Evolutionary conservation across 2,888 invertebrate species (phyloP), one percentile per base, ranked within the genome.

Genomic region (Nomada ferruginata): DNA sequence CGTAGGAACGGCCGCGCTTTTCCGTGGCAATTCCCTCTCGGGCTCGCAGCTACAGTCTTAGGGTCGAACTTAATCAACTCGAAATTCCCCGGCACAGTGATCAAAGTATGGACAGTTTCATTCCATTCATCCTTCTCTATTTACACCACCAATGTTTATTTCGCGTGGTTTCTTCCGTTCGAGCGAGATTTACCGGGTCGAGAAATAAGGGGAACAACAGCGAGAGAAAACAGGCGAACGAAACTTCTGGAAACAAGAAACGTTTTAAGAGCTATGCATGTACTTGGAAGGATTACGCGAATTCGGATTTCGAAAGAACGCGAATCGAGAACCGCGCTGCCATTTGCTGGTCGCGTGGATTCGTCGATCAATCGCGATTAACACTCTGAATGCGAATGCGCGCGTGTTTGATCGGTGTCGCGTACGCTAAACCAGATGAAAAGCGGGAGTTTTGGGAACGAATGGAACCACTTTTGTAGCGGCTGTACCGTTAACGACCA

Each of bases 11-110:
- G 20, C 23, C n/a, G 0, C 52, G 36, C 18, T 53, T 68, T 68
- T 44, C 42, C 7, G 0, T 20, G 36, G 13, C 66, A 20, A 26
- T 69, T 80, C 68, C 29, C n/a, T 9, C 47, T 23, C 23, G 15
- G 59, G 60, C 55, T 29, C 23, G 29, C n/a, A 60, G 60, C 55
- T 29, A 52, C 42, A 29, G 80, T 53, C 60, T 71, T 52, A 11
- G 69, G 70, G 73, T 79, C 70, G 73, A 83, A 76, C 61, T 83
- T 80, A 83, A 80, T 80, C 80, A 76, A 83, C 73, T 76, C 63
- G 47, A 64, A 69, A 75, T 76, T 76, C 73, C 23, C 29, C 69
- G 76, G 76, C 55, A 64, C 72, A 61, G 71, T 64, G 81, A 74
- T 70, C 70, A 70, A 76, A 74, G 61, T 63, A 61, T 81, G 68